A percentile compares a stretch with the other conserved stretches of the same genome.
phyloP scores from a whole-genome alignment of 1,140 invertebrate genomes.

The Ceratosolen fusciceps region DNA sequence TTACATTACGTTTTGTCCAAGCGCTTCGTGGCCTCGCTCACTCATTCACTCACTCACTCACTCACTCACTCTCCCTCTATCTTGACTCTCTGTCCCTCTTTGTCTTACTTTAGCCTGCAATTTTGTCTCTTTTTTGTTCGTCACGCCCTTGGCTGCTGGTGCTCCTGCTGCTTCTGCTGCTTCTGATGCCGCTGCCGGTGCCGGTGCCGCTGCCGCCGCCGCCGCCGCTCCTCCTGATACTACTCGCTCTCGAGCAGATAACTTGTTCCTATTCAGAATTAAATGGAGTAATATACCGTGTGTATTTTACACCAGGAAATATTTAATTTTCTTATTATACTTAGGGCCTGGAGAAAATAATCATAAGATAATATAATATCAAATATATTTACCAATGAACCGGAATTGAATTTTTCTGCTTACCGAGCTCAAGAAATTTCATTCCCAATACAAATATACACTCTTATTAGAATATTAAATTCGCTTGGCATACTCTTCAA shows the following conservation, averaged over 20 bases:
- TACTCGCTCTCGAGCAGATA: conserved; percentile 23
- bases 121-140: conserved; percentile 38
- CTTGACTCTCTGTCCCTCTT: conserved; percentile 1
- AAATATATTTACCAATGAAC: too few relatives aligned
- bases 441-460: too few relatives aligned
- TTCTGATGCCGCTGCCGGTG: conserved; percentile 20
- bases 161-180: conserved; percentile 7
- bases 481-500: too few relatives aligned
- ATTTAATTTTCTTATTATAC: conserved; percentile 23
- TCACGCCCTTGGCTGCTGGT: conserved; percentile 28
- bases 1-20: conserved; percentile 48
- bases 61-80: conserved; percentile 47
- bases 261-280: conserved; percentile 1
- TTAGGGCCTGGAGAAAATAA: not conserved
- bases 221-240: conserved; percentile 1
- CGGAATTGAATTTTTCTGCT: too few relatives aligned
- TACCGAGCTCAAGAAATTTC: too few relatives aligned
- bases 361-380: too few relatives aligned
- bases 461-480: too few relatives aligned
- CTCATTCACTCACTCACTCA: conserved; percentile 46
- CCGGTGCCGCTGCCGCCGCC: conserved; percentile 20
- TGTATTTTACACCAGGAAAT: conserved; percentile 24
- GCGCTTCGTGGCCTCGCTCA: conserved; percentile 43
- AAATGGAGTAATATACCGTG: not conserved
- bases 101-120: conserved; percentile 20